Conservation (phyloP, 2,888 invertebrate species). For the Neria commutata region DNA sequence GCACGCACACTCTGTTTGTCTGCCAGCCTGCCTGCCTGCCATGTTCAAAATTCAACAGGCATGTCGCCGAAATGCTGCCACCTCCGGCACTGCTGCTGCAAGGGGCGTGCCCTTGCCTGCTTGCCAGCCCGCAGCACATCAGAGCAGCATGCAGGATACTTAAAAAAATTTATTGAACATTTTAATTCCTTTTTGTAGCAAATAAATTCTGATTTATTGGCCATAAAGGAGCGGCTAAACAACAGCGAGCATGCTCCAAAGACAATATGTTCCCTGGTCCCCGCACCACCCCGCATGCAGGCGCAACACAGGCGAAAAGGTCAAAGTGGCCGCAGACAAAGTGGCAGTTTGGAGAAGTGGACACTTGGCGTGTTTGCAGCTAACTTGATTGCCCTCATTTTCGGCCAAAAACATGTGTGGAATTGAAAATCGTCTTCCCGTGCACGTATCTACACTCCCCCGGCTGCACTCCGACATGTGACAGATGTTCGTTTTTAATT, state of each 20-base stretch:
- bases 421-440: conserved; percentile 28
- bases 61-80: conserved; percentile 33
- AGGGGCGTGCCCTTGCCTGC: no score
- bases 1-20: background rate
- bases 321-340: background rate
- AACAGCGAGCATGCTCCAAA: conserved; percentile 15
- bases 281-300: conserved; percentile 7
- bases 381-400: conserved; percentile 38
- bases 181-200: conserved; percentile 62
- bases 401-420: conserved; percentile 34
- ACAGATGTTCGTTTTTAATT: conserved; percentile 19
- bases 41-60: conserved; percentile 48
- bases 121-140: conserved; percentile 20
- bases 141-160: conserved; percentile 39
- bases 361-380: conserved; percentile 16
- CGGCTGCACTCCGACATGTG: no score
- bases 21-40: conserved; percentile 5
- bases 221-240: conserved; percentile 48
- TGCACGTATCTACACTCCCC: no score
- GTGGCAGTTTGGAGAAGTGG: background rate
- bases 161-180: conserved; percentile 62
- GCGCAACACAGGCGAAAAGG: background rate
- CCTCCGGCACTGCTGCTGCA: conserved; percentile 28
- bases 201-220: conserved; percentile 63
- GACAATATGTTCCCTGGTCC: conserved; percentile 41